A percentile compares a stretch with the other conserved stretches of the same genome.
Conservation (phyloP, 2,113 vertebrate species). For the Heterotilapia buettikoferi region DNA sequence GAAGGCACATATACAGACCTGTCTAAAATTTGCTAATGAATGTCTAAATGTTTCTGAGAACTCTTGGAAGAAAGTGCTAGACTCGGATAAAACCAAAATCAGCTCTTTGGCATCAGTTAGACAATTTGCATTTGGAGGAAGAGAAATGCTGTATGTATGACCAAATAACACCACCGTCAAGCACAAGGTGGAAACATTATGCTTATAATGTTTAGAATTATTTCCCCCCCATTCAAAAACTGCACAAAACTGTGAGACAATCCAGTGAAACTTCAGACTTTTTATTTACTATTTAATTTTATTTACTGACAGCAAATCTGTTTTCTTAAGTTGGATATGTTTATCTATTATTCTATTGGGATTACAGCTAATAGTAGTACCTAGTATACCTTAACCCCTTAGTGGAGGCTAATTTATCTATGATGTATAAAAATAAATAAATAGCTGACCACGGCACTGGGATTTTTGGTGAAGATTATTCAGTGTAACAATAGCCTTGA, state of each 20-base stretch:
- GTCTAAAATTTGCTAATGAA: background rate
- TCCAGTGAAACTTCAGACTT: background rate
- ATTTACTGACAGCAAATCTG: background rate
- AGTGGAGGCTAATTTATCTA: background rate
- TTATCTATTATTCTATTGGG: background rate
- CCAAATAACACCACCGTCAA: background rate
- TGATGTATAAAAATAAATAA: background rate
- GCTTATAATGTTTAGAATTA: background rate
- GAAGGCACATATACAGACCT: background rate
- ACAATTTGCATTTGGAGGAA: background rate
- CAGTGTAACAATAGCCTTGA: background rate
- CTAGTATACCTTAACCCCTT: background rate
- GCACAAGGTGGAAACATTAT: background rate
- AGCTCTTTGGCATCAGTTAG: background rate
- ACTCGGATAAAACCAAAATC: background rate
- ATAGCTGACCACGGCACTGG: background rate
- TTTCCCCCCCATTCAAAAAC: background rate
- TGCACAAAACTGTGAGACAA: background rate
- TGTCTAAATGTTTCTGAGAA: background rate
- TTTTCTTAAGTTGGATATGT: background rate
- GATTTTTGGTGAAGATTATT: background rate
- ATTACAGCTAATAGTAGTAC: background rate
- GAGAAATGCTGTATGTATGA: background rate
- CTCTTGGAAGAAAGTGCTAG: background rate
- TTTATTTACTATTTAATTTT: rapidly evolving